Percentiles rank a stretch among this genome's conserved stretches.
phyloP scores from a whole-genome alignment of 2,797 vertebrate genomes.

The Bovichtus variegatus region DNA sequence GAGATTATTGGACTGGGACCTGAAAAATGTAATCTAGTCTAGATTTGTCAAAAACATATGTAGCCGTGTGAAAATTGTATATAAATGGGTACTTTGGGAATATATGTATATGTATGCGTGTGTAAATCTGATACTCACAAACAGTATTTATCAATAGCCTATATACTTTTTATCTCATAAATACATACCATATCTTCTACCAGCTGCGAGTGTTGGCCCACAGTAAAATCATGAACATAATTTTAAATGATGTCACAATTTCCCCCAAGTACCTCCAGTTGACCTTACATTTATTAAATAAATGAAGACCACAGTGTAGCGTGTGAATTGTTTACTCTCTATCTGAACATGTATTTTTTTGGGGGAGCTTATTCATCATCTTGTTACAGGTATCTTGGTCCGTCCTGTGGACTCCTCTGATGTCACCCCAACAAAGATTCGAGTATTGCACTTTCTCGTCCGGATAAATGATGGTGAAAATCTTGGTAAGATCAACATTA shows the following conservation, averaged over 20 bases:
- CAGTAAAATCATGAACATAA: too few species aligned
- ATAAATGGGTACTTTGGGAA: too few species aligned
- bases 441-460: slow-evolving; percentile 78
- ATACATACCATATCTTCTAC: too few species aligned
- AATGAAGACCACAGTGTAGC: not conserved
- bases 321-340: not conserved
- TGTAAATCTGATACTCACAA: too few species aligned
- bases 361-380: not conserved
- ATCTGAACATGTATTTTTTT: not conserved
- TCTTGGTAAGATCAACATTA: slow-evolving; percentile 68
- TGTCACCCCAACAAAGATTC: slow-evolving; percentile 58
- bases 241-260: not conserved
- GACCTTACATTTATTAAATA: not conserved
- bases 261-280: not conserved
- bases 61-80: too few species aligned
- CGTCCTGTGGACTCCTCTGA: slow-evolving; percentile 62
- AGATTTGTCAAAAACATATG: too few species aligned
- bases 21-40: too few species aligned
- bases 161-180: too few species aligned
- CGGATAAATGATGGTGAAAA: slow-evolving; percentile 78
- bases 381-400: slow-evolving; percentile 69
- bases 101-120: too few species aligned
- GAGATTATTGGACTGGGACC: too few species aligned
- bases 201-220: too few species aligned
- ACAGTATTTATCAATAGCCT: too few species aligned